Conservation (phyloP, 1,140 invertebrate genomes). For the Pseudomyrmex dendroicus region DNA sequence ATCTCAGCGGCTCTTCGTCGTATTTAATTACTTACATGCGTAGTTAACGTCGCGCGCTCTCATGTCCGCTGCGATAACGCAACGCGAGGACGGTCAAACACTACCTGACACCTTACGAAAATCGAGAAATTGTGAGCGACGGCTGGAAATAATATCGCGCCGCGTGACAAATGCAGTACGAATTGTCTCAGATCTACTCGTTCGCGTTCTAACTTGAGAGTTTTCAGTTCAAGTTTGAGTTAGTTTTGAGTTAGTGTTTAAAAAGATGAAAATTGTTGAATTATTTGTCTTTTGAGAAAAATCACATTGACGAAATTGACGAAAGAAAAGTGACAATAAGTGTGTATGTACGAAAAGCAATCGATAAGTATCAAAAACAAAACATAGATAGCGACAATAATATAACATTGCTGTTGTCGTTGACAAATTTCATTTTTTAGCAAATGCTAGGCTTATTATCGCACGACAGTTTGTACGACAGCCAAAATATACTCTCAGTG, state of each 20-base stretch:
- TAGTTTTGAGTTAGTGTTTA: not conserved
- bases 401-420: too few relatives aligned
- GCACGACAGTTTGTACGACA: too few relatives aligned
- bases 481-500: too few relatives aligned
- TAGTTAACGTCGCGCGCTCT: constrained; percentile 19
- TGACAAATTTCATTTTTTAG: too few relatives aligned
- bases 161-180: constrained; percentile 21
- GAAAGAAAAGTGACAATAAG: too few relatives aligned
- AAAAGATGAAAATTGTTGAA: not conserved
- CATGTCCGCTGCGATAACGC: constrained; percentile 26
- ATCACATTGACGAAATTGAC: too few relatives aligned
- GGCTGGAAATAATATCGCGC: constrained; percentile 38
- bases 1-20: constrained; percentile 30
- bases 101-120: constrained; percentile 41
- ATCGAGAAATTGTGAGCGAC: constrained; percentile 40
- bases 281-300: not conserved
- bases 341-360: too few relatives aligned
- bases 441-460: too few relatives aligned
- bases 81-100: constrained; percentile 15
- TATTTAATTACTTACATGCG: constrained; percentile 62
- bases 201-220: not conserved
- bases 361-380: too few relatives aligned
- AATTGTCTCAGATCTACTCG: not conserved
- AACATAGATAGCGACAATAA: too few relatives aligned
- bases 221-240: not conserved